Evolutionary conservation across 2,888 invertebrate species (phyloP).

Genomic region (Heliconius aoede): DNA sequence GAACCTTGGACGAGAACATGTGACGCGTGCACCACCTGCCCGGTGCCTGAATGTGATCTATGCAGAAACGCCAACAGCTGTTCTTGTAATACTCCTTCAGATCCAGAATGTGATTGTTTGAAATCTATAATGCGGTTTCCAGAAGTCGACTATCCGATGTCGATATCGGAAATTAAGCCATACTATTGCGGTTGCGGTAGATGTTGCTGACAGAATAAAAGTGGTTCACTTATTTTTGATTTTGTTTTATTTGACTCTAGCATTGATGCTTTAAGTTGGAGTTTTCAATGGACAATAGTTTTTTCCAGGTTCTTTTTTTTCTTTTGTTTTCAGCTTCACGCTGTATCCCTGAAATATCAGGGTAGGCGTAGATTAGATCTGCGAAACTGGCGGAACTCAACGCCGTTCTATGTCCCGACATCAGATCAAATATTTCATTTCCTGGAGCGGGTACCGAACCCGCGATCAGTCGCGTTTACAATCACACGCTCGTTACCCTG

Average conservation of each 20-base stretch:
- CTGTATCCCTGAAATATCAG: too few relatives aligned
- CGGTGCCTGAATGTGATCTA: constrained; percentile 29
- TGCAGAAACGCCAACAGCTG: constrained; percentile 28
- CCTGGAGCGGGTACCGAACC: too few relatives aligned
- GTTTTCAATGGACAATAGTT: neutral
- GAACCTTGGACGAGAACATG: constrained; percentile 49
- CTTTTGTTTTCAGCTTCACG: too few relatives aligned
- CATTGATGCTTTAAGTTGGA: neutral
- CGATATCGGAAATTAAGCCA: constrained; percentile 57
- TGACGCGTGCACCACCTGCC: constrained; percentile 49
- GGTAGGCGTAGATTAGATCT: too few relatives aligned
- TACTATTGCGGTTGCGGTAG: constrained; percentile 38
- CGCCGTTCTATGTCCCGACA: too few relatives aligned
- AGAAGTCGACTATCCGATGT: constrained; percentile 64
- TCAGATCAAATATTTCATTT: too few relatives aligned
- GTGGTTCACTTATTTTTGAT: neutral
- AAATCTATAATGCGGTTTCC: constrained; percentile 61
- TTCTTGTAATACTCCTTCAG: constrained; percentile 19
- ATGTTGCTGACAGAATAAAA: constrained; percentile 1
- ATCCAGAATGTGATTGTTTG: constrained; percentile 47
- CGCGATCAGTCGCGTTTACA: too few relatives aligned
- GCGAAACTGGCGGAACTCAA: too few relatives aligned
- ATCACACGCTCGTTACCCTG: too few relatives aligned
- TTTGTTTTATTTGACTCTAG: neutral
- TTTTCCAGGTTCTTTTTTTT: too few relatives aligned